Conservation (phyloP, 2,888 invertebrate species). For the Belgica antarctica region DNA sequence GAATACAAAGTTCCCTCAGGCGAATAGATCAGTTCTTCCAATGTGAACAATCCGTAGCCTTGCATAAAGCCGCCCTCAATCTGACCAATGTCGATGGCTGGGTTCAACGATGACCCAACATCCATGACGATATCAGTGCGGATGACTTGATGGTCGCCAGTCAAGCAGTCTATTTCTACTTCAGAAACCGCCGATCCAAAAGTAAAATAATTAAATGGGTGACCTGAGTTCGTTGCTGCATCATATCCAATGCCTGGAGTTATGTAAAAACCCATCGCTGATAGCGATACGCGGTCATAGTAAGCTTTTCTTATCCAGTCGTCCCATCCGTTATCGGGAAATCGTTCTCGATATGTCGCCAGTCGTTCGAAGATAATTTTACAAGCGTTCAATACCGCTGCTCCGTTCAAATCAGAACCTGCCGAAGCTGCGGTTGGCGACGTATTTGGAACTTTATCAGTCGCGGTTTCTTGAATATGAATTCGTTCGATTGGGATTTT, state of each 20-base stretch:
- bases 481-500: conserved; percentile 70
- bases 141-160: conserved; percentile 87
- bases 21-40: conserved; percentile 87
- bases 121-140: conserved; percentile 96
- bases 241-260: conserved; percentile 73
- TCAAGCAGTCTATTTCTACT: conserved; percentile 91
- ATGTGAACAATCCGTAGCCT: conserved; percentile 87
- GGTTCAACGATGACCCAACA: conserved; percentile 90
- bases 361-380: conserved; percentile 69
- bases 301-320: conserved; percentile 79
- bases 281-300: conserved; percentile 71
- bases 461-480: conserved; percentile 78
- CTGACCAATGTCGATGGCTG: conserved; percentile 95
- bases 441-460: conserved; percentile 89
- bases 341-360: conserved; percentile 68
- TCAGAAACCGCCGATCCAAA: conserved; percentile 83
- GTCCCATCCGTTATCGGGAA: conserved; percentile 80
- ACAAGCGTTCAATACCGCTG: conserved; percentile 86
- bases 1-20: conserved; percentile 78
- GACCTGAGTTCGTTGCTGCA: conserved; percentile 68
- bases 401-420: conserved; percentile 86
- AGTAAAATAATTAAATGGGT: conserved; percentile 79
- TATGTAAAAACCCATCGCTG: conserved; percentile 79
- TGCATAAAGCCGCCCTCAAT: conserved; percentile 94
- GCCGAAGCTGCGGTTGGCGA: conserved; percentile 86